Evolutionary conservation across 2,113 vertebrate species (phyloP), one percentile per base, ranked within the genome.

Genomic region (Trinectes maculatus): DNA sequence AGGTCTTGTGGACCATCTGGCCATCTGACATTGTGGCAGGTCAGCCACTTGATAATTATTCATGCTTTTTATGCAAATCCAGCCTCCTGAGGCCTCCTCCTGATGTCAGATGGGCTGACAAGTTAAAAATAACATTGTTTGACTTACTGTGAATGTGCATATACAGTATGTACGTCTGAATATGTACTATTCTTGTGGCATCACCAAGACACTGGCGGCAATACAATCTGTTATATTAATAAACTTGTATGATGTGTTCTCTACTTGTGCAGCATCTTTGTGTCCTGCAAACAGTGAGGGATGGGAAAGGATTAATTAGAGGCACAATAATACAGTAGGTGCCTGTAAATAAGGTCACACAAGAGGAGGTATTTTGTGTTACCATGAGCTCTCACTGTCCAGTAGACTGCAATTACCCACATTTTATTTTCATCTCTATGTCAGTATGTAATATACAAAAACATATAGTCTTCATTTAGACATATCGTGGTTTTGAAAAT

Each of bases 31-130:
- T 62, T 56, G n/a, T 40, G 18, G 29, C 59, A 47, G 5, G 31
- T 37, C 43, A 61, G 34, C 60, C 52, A 22, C 7, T 65, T 56
- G 12, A 49, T 71, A 54, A 60, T 59, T 55, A 70, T 72, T 53
- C 43, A 82, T 65, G 48, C 19, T 39, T 59, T 55, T 55, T 58
- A 71, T 82, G 64, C 60, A 76, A 69, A 80, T 84, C 15, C 25
- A 54, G 21, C n/a, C 53, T 39, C 60, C 15, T 6, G 28, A 8
- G 49, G 5, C 11, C 51, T 63, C 12, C 9, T 37, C 2, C 0
- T 31, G n/a, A n/a, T 52, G 57, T 67, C 48, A 44, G 37, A 71
- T 12, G 33, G 16, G 44, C 7, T 53, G 49, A 57, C 29, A 57
- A 18, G 19, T 47, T 42, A 9, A 55, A 28, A 60, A 8, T 34